Conservation (phyloP, 2,888 invertebrate species). For the Hyppa rectilinea region DNA sequence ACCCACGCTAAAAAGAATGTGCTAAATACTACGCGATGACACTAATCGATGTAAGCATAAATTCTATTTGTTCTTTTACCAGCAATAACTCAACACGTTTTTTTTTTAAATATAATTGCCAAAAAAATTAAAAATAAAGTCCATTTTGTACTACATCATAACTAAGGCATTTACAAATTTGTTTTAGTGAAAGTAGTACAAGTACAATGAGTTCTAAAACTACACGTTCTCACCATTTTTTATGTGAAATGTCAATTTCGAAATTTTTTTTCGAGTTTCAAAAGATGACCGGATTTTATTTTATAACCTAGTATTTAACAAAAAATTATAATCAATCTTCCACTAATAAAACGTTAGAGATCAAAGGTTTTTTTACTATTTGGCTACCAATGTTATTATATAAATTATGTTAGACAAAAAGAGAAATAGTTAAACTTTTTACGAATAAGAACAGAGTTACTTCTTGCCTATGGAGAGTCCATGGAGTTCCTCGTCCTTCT, state of each 20-base stretch:
- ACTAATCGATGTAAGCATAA: constrained; percentile 48
- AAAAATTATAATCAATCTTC: neutral
- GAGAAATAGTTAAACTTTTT: too few relatives aligned
- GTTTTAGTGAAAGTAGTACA: neutral
- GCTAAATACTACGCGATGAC: constrained; percentile 37
- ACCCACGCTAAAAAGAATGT: constrained; percentile 27
- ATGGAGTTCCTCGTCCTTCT: too few relatives aligned
- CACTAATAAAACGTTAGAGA: neutral
- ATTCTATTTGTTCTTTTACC: constrained; percentile 35
- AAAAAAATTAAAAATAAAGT: constrained; percentile 7
- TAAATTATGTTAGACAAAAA: too few relatives aligned
- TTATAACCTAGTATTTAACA: neutral
- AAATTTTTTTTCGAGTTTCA: neutral
- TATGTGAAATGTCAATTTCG: neutral
- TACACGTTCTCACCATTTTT: too few relatives aligned
- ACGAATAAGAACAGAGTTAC: neutral
- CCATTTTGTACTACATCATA: neutral
- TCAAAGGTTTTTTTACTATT: neutral
- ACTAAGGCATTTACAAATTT: neutral
- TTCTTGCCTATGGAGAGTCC: too few relatives aligned
- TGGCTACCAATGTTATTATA: neutral
- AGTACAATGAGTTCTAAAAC: neutral
- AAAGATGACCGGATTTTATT: neutral
- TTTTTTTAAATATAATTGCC: neutral
- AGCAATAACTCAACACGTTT: constrained; percentile 24